Percentiles rank a stretch among this genome's conserved stretches.
Conservation (phyloP, 2,113 vertebrate species). For the Nothobranchius kuhntae region DNA sequence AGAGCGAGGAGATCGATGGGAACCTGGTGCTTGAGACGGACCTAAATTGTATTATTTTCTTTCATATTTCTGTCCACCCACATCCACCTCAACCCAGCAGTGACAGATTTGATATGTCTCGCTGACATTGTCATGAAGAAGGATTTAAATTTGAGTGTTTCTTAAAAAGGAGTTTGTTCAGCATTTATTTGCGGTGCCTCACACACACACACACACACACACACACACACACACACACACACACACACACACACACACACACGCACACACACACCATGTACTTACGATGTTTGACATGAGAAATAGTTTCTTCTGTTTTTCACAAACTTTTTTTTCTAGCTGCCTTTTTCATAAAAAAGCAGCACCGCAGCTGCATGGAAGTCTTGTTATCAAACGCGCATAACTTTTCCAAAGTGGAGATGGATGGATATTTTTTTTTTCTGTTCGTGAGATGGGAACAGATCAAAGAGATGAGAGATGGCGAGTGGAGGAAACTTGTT, state of each 20-base stretch:
- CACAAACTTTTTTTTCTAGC: background rate
- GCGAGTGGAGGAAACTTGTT: slow-evolving; percentile 71
- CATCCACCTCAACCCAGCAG: slow-evolving; percentile 53
- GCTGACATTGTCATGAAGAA: slow-evolving; percentile 65
- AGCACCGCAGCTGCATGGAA: slow-evolving; percentile 10
- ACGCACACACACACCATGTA: background rate
- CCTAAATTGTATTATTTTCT: slow-evolving; percentile 73
- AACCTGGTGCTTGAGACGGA: slow-evolving; percentile 60
- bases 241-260: background rate
- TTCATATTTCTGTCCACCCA: slow-evolving; percentile 61
- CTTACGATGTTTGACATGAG: slow-evolving; percentile 29
- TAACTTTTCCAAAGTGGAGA: slow-evolving; percentile 64
- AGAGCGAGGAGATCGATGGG: slow-evolving; percentile 58
- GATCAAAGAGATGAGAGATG: slow-evolving; percentile 77
- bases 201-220: background rate
- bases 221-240: background rate
- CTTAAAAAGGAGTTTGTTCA: slow-evolving; percentile 56
- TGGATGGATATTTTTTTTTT: slow-evolving; percentile 36
- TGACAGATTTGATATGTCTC: slow-evolving; percentile 72
- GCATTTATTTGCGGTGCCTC: slow-evolving; percentile 40
- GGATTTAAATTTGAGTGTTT: slow-evolving; percentile 67
- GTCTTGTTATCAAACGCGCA: slow-evolving; percentile 52
- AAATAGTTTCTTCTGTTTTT: slow-evolving; percentile 24
- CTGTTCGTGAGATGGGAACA: slow-evolving; percentile 52
- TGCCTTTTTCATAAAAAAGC: slow-evolving; percentile 11